Percentiles rank a stretch among this genome's conserved stretches.
These are phyloP conservation scores for Cryptus viduatorius DNA, from an alignment of 2,888 invertebrate genomes.

Conservation along the genomic window DNA sequence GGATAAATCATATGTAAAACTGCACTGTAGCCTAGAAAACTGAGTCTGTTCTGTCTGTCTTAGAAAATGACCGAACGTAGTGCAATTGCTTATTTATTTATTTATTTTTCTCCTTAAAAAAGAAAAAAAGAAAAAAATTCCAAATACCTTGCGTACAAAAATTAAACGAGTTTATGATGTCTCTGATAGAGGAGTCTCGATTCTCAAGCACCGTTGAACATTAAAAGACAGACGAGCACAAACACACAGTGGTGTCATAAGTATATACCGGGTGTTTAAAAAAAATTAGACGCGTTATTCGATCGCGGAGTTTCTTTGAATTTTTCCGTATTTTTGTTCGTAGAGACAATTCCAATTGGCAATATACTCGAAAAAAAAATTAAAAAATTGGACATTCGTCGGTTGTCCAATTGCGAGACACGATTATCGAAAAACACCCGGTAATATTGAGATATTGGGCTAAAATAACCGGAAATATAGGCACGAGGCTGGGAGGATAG, in stretches of 20 bases:
- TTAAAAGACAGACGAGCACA: slow-evolving; percentile 84
- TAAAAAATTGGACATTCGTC: slow-evolving; percentile 51
- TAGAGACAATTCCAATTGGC: slow-evolving; percentile 43
- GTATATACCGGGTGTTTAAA: slow-evolving; percentile 83
- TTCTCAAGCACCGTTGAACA: slow-evolving; percentile 69
- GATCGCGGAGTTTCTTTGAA: slow-evolving; percentile 24
- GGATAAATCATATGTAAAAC: slow-evolving; percentile 77
- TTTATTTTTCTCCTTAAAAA: not conserved
- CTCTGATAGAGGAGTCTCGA: slow-evolving; percentile 34
- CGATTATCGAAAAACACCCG: slow-evolving; percentile 81
- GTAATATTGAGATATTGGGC: slow-evolving; percentile 83
- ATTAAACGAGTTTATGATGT: slow-evolving; percentile 20
- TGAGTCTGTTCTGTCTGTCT: slow-evolving; percentile 85
- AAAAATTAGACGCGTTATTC: slow-evolving; percentile 39
- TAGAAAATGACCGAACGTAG: slow-evolving; percentile 74
- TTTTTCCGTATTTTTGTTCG: slow-evolving; percentile 52
- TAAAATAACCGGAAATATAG: slow-evolving; percentile 75
- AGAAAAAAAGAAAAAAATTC: slow-evolving; percentile 19
- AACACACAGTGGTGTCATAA: slow-evolving; percentile 84
- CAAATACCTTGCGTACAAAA: slow-evolving; percentile 33
- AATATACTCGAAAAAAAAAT: not conserved
- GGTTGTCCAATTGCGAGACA: slow-evolving; percentile 45
- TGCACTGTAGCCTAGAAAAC: slow-evolving; percentile 81
- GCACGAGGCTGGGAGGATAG: slow-evolving; percentile 84
- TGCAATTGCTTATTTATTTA: slow-evolving; percentile 62